A percentile compares a stretch with the other conserved stretches of the same genome.
These are phyloP conservation scores for Syngnathus rostellatus DNA, from an alignment of 2,797 vertebrate species.

Conservation along the genomic window DNA sequence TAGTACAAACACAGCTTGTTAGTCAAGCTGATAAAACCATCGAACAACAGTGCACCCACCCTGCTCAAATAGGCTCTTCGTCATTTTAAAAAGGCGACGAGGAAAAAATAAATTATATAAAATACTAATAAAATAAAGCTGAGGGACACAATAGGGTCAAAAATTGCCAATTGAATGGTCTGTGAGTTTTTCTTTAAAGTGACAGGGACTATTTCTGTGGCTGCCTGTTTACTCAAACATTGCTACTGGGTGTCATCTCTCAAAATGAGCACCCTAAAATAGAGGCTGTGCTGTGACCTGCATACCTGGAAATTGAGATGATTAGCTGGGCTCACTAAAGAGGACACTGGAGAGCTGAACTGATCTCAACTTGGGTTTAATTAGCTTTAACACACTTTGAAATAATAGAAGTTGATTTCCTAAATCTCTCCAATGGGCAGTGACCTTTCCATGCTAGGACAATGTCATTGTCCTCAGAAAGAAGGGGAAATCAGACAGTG, in stretches of 20 bases:
- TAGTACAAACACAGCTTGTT: slow-evolving; percentile 26
- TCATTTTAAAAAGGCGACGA: neutral
- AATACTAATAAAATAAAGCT: too few relatives aligned
- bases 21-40: slow-evolving; percentile 3
- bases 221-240: slow-evolving; percentile 12
- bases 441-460: neutral
- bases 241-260: slow-evolving; percentile 50
- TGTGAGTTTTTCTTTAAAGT: neutral
- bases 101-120: neutral
- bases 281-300: slow-evolving; percentile 31
- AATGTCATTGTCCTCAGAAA: neutral
- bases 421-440: neutral
- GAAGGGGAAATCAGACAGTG: too few relatives aligned
- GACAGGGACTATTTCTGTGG: slow-evolving; percentile 21
- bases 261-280: slow-evolving; percentile 42
- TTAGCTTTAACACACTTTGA: neutral
- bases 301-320: slow-evolving; percentile 27
- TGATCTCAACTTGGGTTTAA: neutral
- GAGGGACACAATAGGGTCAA: neutral
- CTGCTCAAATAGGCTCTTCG: slow-evolving; percentile 2
- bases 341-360: neutral
- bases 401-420: neutral
- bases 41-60: slow-evolving; percentile 3
- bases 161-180: neutral
- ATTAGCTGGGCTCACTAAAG: neutral